phyloP scores from a whole-genome alignment of 2,888 invertebrate genomes.

The Melikaiella ostensackeni region DNA sequence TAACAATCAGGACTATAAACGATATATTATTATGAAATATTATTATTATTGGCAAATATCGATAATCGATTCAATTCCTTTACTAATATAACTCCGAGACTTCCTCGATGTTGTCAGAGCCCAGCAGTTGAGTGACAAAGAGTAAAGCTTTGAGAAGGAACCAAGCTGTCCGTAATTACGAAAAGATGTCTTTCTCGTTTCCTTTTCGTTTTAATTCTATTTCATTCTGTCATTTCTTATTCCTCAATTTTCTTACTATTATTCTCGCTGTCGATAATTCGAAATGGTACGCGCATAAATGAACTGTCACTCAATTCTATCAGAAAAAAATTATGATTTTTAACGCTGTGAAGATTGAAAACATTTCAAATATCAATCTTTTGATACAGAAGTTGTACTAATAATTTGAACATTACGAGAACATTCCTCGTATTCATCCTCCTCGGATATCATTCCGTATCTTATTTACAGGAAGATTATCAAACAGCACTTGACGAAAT shows the following conservation, averaged over 20 bases:
- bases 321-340: not conserved
- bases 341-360: not conserved
- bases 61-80: not conserved
- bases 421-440: no score
- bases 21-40: no score
- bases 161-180: conserved; percentile 7
- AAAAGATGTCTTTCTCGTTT: conserved; percentile 4
- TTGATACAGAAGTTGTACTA: no score
- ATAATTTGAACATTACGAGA: not conserved
- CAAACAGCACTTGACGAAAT: no score
- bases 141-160: not conserved
- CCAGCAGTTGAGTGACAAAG: not conserved
- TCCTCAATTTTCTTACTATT: not conserved
- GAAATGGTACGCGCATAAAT: not conserved
- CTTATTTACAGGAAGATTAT: not conserved
- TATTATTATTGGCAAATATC: not conserved
- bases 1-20: no score
- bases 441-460: not conserved
- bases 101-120: not conserved
- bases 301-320: conserved; percentile 3
- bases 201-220: not conserved
- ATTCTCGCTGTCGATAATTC: not conserved
- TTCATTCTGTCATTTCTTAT: not conserved
- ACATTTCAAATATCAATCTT: not conserved
- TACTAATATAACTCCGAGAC: not conserved